Evolutionary conservation across 2,888 invertebrate genomes (phyloP).

Genomic region (Chymomyza procnemis): DNA sequence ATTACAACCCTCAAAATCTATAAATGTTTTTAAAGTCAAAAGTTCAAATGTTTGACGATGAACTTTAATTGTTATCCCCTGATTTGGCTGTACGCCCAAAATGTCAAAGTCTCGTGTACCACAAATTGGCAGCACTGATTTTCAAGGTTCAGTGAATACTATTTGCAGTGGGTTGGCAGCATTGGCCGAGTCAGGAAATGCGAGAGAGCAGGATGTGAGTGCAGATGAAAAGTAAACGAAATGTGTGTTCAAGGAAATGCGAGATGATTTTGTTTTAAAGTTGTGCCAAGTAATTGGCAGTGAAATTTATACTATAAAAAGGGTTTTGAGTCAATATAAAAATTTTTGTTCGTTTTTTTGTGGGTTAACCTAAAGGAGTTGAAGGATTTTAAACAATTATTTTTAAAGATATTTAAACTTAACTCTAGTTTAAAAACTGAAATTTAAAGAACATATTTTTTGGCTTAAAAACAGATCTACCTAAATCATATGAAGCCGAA

Average conservation of each 20-base stretch:
- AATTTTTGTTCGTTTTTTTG: no score
- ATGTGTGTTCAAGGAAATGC: not conserved
- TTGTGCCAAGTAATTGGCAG: no score
- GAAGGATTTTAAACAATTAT: no score
- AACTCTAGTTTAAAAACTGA: no score
- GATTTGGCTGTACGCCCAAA: slow-evolving; percentile 28
- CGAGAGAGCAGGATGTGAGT: not conserved
- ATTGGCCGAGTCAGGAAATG: not conserved
- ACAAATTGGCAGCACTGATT: not conserved
- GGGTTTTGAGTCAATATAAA: no score
- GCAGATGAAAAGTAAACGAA: not conserved
- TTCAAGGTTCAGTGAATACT: not conserved
- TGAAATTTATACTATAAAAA: no score
- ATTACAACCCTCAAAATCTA: slow-evolving; percentile 26
- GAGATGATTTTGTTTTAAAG: no score
- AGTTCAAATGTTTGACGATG: slow-evolving; percentile 24
- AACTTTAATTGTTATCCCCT: not conserved
- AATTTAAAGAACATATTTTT: no score
- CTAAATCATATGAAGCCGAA: no score
- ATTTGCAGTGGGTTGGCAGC: not conserved
- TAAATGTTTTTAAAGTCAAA: slow-evolving; percentile 18
- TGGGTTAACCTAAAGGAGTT: no score
- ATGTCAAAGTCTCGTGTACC: not conserved
- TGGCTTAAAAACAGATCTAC: no score
- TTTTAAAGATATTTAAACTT: no score